Conservation (phyloP, 2,888 invertebrate species). For the Sabellastarte sp. region DNA sequence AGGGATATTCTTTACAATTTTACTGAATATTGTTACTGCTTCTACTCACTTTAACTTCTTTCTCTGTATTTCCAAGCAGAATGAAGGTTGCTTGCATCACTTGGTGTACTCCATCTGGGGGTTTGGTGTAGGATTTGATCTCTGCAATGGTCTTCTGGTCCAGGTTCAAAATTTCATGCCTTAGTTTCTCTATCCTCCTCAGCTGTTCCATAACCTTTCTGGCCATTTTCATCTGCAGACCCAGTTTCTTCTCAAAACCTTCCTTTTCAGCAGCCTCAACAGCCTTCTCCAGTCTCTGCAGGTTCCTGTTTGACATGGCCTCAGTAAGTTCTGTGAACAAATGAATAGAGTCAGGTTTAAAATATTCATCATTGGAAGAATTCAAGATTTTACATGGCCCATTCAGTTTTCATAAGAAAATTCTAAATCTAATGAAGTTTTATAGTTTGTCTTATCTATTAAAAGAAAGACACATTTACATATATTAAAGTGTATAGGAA, state of each 20-base stretch:
- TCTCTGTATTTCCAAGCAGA: constrained; percentile 39
- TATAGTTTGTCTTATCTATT: no score
- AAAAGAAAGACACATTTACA: no score
- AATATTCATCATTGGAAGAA: no score
- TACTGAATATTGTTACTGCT: no score
- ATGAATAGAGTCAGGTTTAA: no score
- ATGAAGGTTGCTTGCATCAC: constrained; percentile 49
- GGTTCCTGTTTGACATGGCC: constrained; percentile 18
- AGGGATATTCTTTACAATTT: no score
- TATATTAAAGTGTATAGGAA: no score
- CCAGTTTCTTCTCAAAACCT: constrained; percentile 10
- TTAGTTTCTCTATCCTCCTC: constrained; percentile 14
- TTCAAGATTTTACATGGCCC: no score
- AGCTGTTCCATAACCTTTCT: constrained; percentile 17
- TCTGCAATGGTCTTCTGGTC: constrained; percentile 52
- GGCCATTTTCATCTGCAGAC: constrained; percentile 20
- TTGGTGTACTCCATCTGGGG: constrained; percentile 46
- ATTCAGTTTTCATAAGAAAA: no score
- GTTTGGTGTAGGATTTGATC: constrained; percentile 48
- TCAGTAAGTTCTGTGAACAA: constrained; percentile 16
- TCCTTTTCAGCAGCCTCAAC: constrained; percentile 9
- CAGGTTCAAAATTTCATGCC: constrained; percentile 46
- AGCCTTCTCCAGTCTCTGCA: constrained; percentile 14
- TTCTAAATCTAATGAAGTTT: no score
- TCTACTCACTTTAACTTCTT: constrained; percentile 13